Conservation (phyloP, 2,113 vertebrate species). For the Nycticorax nycticorax region DNA sequence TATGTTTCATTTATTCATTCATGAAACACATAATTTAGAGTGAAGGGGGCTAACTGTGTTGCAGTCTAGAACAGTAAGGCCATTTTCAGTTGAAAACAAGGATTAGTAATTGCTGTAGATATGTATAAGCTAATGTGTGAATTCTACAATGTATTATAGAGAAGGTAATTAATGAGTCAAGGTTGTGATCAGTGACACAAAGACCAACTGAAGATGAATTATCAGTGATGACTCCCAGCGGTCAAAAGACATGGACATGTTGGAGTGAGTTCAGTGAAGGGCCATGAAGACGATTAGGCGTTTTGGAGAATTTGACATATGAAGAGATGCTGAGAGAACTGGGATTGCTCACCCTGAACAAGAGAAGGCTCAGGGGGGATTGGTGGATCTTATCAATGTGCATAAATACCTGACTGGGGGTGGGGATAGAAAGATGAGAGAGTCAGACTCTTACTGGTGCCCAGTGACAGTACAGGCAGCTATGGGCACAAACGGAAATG, state of each 20-base stretch:
- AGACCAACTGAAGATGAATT: neutral
- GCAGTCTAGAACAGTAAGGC: neutral
- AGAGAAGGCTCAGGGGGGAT: neutral
- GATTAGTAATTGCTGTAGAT: neutral
- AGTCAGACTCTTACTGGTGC: neutral
- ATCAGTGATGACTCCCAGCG: neutral
- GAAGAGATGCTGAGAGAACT: neutral
- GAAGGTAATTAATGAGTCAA: neutral
- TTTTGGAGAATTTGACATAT: neutral
- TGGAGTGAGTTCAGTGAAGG: neutral
- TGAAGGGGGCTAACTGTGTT: neutral
- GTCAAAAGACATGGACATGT: accelerated
- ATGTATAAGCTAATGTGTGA: neutral
- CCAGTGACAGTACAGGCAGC: neutral
- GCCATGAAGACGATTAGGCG: neutral
- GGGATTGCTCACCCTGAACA: neutral
- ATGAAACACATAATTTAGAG: neutral
- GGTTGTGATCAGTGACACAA: neutral
- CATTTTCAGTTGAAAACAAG: neutral
- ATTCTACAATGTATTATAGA: neutral
- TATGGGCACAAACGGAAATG: neutral
- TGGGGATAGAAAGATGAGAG: neutral
- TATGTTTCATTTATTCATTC: neutral
- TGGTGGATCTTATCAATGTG: neutral
- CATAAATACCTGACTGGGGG: neutral